Conservation (phyloP, 2,888 invertebrate species). For the Resseliella maxima region DNA sequence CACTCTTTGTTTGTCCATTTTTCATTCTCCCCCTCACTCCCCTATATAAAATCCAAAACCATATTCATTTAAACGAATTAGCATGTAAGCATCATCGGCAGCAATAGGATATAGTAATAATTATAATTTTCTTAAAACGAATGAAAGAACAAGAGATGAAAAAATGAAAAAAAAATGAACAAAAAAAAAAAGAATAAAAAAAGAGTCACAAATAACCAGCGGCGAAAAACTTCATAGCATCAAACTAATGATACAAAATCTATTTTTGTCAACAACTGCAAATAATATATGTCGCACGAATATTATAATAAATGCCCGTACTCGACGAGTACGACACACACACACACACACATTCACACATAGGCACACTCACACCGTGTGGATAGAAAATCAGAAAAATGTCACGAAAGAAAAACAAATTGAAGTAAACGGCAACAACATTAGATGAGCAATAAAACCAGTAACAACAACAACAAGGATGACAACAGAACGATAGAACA, state of each 20-base stretch:
- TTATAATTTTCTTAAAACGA: slow-evolving; percentile 13
- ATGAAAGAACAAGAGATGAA: too few species aligned
- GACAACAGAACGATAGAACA: background rate
- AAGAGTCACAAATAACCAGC: background rate
- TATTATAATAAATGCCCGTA: slow-evolving; percentile 47
- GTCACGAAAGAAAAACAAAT: slow-evolving; percentile 48
- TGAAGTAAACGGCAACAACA: slow-evolving; percentile 21
- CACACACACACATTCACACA: background rate
- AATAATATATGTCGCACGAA: slow-evolving; percentile 36
- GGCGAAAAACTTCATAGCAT: background rate
- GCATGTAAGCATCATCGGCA: background rate
- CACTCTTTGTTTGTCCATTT: too few species aligned
- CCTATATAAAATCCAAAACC: too few species aligned
- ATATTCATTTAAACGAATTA: background rate
- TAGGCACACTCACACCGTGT: background rate
- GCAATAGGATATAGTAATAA: background rate
- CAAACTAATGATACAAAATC: slow-evolving; percentile 44
- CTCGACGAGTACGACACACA: slow-evolving; percentile 20
- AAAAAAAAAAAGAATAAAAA: background rate
- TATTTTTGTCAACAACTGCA: slow-evolving; percentile 42
- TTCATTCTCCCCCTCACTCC: too few species aligned
- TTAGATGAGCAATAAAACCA: background rate
- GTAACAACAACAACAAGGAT: background rate
- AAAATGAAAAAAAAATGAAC: background rate
- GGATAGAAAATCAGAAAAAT: slow-evolving; percentile 34